Percentiles rank a stretch among this genome's conserved stretches.
Evolutionary conservation across 2,113 vertebrate species (phyloP).

Genomic region (Lucifuga dentata): DNA sequence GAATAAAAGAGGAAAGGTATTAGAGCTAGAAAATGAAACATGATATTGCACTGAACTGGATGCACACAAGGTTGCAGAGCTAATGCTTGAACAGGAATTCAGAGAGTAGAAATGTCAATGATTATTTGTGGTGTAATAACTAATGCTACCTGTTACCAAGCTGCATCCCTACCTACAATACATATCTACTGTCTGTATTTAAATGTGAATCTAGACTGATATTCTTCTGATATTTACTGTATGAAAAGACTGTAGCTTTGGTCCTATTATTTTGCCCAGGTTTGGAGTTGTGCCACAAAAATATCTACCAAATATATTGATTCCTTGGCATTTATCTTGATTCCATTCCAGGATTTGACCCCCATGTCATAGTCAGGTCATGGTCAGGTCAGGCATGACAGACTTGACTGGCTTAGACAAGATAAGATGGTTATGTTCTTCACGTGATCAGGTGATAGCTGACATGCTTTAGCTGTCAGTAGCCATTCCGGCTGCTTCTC

Average conservation of each 20-base stretch:
- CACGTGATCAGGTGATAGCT: constrained; percentile 43
- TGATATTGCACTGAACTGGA: constrained; percentile 15
- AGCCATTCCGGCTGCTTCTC: constrained; percentile 9
- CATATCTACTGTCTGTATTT: background rate
- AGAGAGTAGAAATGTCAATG: constrained; percentile 8
- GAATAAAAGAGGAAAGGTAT: constrained; percentile 3
- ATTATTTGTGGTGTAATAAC: constrained; percentile 1
- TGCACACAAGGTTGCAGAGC: constrained; percentile 22
- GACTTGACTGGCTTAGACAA: constrained; percentile 50
- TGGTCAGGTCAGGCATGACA: constrained; percentile 25
- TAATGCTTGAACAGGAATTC: constrained; percentile 6
- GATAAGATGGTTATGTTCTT: constrained; percentile 34
- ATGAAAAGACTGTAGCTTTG: no score
- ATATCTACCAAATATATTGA: no score
- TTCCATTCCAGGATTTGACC: constrained; percentile 4
- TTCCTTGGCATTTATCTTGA: background rate
- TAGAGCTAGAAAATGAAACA: constrained; percentile 13
- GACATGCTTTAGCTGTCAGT: constrained; percentile 3
- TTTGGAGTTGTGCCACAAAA: no score
- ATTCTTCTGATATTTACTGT: no score
- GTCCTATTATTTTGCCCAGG: no score
- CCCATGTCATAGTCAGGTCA: constrained; percentile 32
- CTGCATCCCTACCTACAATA: no score
- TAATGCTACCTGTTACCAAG: background rate
- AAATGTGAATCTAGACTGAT: background rate